Conservation (phyloP, 2,113 vertebrate species). For the Melanerpes formicivorus region DNA sequence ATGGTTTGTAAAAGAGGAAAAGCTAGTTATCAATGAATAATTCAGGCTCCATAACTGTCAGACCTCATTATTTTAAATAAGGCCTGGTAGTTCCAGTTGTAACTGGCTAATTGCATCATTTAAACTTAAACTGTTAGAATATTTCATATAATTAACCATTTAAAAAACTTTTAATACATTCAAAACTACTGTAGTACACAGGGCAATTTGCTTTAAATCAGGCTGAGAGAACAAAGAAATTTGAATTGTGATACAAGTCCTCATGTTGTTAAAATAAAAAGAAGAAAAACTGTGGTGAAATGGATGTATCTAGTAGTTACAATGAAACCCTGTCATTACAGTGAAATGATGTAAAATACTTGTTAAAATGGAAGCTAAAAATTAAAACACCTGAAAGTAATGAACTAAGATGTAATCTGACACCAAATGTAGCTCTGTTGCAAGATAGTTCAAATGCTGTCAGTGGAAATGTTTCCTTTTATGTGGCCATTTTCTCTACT, state of each 20-base stretch:
- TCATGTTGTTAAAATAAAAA: slow-evolving; percentile 55
- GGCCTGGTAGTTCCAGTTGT: slow-evolving; percentile 78
- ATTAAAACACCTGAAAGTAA: slow-evolving; percentile 4
- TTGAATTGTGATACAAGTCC: slow-evolving; percentile 14
- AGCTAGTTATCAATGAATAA: slow-evolving; percentile 84
- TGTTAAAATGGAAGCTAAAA: slow-evolving; percentile 26
- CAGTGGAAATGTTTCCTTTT: neutral
- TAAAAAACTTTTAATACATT: slow-evolving; percentile 76
- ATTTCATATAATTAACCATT: slow-evolving; percentile 78
- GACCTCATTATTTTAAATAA: slow-evolving; percentile 85
- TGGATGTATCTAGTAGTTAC: neutral
- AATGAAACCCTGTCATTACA: slow-evolving; percentile 34
- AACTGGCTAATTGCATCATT: slow-evolving; percentile 82
- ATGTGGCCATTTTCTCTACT: neutral
- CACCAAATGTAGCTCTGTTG: neutral
- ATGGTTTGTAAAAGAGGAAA: slow-evolving; percentile 78
- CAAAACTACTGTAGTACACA: slow-evolving; percentile 76
- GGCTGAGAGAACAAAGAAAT: slow-evolving; percentile 64
- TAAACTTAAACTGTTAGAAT: slow-evolving; percentile 79
- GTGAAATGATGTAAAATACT: slow-evolving; percentile 11
- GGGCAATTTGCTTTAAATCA: slow-evolving; percentile 74
- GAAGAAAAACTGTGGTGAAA: slow-evolving; percentile 54
- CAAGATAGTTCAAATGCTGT: neutral
- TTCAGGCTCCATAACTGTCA: slow-evolving; percentile 82
- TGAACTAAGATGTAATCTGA: neutral